Base-by-base conservation (phyloP, 2,797 vertebrate species). In the Naso thynnoides region DNA sequence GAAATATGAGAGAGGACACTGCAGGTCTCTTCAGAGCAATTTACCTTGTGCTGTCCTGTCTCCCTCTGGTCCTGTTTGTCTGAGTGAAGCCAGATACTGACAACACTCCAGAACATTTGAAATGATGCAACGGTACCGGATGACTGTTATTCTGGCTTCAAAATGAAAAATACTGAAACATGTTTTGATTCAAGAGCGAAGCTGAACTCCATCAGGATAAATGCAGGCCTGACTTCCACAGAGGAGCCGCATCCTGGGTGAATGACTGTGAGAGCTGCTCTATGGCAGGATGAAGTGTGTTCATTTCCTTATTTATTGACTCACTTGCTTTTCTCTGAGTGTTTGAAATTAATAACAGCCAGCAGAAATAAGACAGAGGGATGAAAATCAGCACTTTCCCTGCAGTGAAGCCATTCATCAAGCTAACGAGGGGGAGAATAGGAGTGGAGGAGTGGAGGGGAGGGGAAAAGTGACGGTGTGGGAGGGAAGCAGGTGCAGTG, bases 321-420 rank as follows among this genome's bases (percentile, higher is more conserved):
- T 92, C 86, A 82, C 89, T 96, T 95, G 96, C 95, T 96, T 96
- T 95, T 95, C 96, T 96, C 95, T 89, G 94, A 96, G 96, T 95
- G 94, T 93, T 94, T 95, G 94, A 97, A 98, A 97, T 98, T 96
- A 99, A 97, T 97, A 96, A 95, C 93, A 95, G 95, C 94, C 94
- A 95, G 95, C 94, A 96, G 93, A 97, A 96, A 96, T 96, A 95
- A 97, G 96, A 97, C 96, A 96, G 96, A 93, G 93, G 91, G 93
- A 95, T 95, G 95, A 97, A 99, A 98, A 98, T 96, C 95, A 96
- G 96, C 96, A 95, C 94, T 96, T 96, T 98, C 95, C 95, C 94
- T 83, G 95, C 95, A 95, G 96, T 95, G 95, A 96, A 97, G 97
- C 97, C 97, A 97, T 98, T 98, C 96, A 97, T 98, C 97, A 98